phyloP scores from a whole-genome alignment of 1,140 invertebrate species.

The Drosophila nasuta region DNA sequence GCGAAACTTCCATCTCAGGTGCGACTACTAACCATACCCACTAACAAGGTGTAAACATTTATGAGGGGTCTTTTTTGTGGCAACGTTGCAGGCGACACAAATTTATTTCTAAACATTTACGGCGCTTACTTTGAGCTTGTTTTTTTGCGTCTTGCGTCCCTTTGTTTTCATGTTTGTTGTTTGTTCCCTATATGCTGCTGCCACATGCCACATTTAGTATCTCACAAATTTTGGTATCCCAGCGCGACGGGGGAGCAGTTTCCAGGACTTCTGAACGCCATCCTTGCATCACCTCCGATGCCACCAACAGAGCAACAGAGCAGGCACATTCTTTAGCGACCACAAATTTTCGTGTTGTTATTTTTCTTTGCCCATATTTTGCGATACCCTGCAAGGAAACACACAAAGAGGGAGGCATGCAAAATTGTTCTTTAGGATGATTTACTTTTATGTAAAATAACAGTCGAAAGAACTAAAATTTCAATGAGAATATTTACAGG shows the following conservation, averaged over 20 bases:
- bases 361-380: slow-evolving; percentile 59
- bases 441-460: not conserved
- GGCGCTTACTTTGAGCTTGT: slow-evolving; percentile 51
- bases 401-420: not conserved
- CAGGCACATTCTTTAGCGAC: slow-evolving; percentile 67
- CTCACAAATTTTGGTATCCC: slow-evolving; percentile 71
- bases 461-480: not conserved
- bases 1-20: slow-evolving; percentile 24
- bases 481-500: not conserved
- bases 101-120: slow-evolving; percentile 80
- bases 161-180: slow-evolving; percentile 25
- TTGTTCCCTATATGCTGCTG: slow-evolving; percentile 50
- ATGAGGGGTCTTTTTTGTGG: slow-evolving; percentile 57
- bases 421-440: no score
- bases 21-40: slow-evolving; percentile 33
- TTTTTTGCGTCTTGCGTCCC: slow-evolving; percentile 8
- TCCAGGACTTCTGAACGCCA: not conserved
- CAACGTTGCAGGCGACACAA: slow-evolving; percentile 73
- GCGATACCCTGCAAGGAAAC: slow-evolving; percentile 1
- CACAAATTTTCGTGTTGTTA: slow-evolving; percentile 80
- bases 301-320: not conserved
- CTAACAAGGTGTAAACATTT: slow-evolving; percentile 79
- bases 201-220: slow-evolving; percentile 77
- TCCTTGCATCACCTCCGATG: not conserved
- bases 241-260: slow-evolving; percentile 49